These are phyloP conservation scores for Dinomys branickii DNA, from an alignment of 2,113 vertebrate species.

Conservation along the genomic window DNA sequence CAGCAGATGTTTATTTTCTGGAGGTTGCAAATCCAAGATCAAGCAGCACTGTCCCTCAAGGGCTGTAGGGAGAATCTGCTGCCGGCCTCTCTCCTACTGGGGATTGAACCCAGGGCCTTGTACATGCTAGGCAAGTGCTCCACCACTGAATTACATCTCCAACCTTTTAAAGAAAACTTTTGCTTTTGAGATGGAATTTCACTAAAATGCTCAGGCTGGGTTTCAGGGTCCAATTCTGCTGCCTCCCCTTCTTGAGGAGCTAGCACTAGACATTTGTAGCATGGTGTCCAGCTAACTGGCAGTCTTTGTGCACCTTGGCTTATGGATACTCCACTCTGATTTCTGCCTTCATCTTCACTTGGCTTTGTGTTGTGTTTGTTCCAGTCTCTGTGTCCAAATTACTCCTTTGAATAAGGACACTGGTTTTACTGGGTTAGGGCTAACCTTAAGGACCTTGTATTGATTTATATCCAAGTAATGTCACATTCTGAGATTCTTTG, in stretches of 20 bases:
- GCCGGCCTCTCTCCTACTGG: background rate
- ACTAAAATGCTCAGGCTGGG: background rate
- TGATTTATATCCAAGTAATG: background rate
- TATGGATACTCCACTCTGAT: too few relatives aligned
- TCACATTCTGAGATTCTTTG: background rate
- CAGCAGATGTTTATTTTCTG: background rate
- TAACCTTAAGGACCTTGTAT: background rate
- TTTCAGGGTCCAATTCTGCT: background rate
- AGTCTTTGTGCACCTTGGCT: background rate
- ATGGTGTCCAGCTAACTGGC: background rate
- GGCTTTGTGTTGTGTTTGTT: background rate
- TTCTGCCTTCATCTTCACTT: background rate
- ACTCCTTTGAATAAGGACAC: background rate
- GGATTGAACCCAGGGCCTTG: background rate
- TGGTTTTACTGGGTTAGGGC: background rate
- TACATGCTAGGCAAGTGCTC: background rate
- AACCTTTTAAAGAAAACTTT: background rate
- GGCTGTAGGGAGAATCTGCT: background rate
- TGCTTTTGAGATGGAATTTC: background rate
- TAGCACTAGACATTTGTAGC: background rate
- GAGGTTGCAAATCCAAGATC: background rate
- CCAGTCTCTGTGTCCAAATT: background rate
- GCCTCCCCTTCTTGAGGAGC: background rate
- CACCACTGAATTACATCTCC: background rate
- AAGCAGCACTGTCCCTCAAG: background rate